Conservation (phyloP, 2,797 vertebrate genomes). For the Cottoperca gobio region DNA sequence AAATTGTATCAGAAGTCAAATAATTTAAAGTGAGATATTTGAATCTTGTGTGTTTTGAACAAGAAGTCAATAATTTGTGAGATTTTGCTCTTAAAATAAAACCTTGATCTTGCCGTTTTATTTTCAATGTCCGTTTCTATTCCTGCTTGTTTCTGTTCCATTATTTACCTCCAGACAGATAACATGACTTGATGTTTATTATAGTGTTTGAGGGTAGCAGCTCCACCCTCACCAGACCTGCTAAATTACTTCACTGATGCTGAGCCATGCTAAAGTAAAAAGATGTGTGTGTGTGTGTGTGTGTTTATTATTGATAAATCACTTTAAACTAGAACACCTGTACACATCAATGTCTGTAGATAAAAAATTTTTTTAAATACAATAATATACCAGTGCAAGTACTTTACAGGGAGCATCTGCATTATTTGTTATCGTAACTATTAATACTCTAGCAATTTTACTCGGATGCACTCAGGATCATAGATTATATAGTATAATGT, state of each 20-base stretch:
- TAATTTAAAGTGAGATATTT: constrained; percentile 55
- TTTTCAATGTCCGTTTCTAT: constrained; percentile 6
- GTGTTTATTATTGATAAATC: constrained; percentile 17
- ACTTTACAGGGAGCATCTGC: too few species aligned
- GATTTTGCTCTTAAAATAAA: constrained; percentile 73
- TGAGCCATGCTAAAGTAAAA: constrained; percentile 3
- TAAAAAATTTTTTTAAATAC: background rate
- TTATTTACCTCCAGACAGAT: background rate
- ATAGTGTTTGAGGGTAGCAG: background rate
- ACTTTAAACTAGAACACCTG: constrained; percentile 9
- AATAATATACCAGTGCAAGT: too few species aligned
- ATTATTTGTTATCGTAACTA: background rate
- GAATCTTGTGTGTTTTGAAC: constrained; percentile 70
- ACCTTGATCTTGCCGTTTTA: constrained; percentile 68
- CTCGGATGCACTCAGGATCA: background rate
- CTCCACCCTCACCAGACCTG: constrained; percentile 38
- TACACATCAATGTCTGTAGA: background rate
- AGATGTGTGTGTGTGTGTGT: background rate
- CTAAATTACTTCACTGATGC: constrained; percentile 13
- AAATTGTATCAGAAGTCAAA: constrained; percentile 33
- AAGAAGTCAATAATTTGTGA: constrained; percentile 69
- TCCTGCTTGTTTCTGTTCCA: background rate
- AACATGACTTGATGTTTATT: background rate
- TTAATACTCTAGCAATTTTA: background rate
- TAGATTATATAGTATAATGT: background rate